phyloP scores from a whole-genome alignment of 2,113 vertebrate species.

The Pedetes capensis region DNA sequence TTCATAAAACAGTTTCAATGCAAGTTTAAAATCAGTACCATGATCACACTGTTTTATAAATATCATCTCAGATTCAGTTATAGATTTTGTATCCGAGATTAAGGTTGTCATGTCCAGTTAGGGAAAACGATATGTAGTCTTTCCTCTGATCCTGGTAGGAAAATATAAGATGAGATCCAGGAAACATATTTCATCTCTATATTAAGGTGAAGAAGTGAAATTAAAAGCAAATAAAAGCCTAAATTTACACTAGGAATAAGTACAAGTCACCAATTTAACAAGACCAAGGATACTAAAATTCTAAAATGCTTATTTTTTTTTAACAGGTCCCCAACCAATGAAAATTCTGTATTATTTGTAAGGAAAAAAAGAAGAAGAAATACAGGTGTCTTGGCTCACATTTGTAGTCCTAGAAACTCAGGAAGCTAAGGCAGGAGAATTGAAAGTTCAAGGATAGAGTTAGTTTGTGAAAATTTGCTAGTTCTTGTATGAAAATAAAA shows the following conservation, averaged over 20 bases:
- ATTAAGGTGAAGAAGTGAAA: not conserved
- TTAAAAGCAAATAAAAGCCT: not conserved
- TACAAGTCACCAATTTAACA: not conserved
- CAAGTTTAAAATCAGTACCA: not conserved
- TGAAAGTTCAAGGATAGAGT: too few relatives aligned
- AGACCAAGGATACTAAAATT: not conserved
- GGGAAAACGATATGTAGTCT: not conserved
- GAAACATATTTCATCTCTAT: not conserved
- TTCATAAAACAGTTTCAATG: not conserved
- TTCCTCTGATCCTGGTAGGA: not conserved
- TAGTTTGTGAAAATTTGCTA: too few relatives aligned
- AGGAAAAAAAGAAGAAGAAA: not conserved
- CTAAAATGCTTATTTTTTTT: not conserved
- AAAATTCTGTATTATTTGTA: not conserved
- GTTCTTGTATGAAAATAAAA: too few relatives aligned
- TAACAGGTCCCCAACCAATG: not conserved
- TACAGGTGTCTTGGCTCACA: too few relatives aligned
- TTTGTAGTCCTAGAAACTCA: too few relatives aligned
- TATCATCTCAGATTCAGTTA: not conserved
- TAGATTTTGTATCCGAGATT: not conserved
- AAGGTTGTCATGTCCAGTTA: not conserved
- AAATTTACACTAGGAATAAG: not conserved
- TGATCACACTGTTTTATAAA: not conserved
- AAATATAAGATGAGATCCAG: not conserved
- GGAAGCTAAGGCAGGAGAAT: too few relatives aligned